Evolutionary conservation across 2,888 invertebrate species (phyloP).

Genomic region (Pseudolycoriella hygida): DNA sequence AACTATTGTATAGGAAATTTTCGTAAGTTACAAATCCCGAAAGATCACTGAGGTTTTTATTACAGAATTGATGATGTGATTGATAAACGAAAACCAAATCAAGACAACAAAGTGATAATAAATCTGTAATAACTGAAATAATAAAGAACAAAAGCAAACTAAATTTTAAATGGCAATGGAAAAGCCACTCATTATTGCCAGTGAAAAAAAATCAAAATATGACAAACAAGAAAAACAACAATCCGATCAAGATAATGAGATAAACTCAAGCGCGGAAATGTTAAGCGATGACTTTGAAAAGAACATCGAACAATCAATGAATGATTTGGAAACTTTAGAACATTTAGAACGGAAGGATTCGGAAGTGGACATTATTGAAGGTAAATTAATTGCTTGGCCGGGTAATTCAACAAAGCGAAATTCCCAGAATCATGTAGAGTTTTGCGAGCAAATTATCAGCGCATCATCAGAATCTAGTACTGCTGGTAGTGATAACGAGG

Average conservation of each 20-base stretch:
- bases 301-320: constrained; percentile 26
- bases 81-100: no score
- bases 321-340: constrained; percentile 18
- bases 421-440: no score
- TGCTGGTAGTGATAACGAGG: constrained; percentile 2
- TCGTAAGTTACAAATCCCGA: no score
- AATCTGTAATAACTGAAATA: no score
- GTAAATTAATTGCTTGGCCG: not conserved
- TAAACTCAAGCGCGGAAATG: constrained; percentile 3
- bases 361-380: not conserved
- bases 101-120: no score
- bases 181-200: no score
- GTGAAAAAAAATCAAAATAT: no score
- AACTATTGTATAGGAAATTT: no score
- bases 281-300: constrained; percentile 21
- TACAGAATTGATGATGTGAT: no score
- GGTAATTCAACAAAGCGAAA: not conserved
- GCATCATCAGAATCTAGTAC: not conserved
- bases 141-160: no score
- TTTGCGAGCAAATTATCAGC: not conserved
- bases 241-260: constrained; percentile 2
- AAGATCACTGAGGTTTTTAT: no score
- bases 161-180: no score
- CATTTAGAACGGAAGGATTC: not conserved
- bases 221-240: not conserved